phyloP scores from a whole-genome alignment of 2,797 vertebrate species.

The Sternarchorhynchus goeldii region DNA sequence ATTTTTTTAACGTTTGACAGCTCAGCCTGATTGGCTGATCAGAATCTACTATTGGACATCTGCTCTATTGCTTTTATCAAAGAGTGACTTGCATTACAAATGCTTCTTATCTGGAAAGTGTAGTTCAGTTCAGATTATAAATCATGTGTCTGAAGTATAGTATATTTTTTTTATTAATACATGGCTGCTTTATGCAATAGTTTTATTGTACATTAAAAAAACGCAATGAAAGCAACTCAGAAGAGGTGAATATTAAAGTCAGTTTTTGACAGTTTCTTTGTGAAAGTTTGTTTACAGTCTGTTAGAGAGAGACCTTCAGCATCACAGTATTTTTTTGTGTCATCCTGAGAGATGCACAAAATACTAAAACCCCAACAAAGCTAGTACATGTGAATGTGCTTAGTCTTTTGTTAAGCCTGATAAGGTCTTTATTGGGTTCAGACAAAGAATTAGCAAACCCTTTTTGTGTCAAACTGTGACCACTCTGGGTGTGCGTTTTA shows the following conservation, averaged over 20 bases:
- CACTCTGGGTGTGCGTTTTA: neutral
- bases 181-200: neutral
- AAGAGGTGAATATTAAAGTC: neutral
- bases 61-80: neutral
- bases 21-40: slow-evolving; percentile 4
- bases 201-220: neutral
- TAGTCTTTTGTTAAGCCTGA: no score
- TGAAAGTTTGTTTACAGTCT: no score
- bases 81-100: neutral
- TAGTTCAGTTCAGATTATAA: neutral
- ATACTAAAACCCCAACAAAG: no score
- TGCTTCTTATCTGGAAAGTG: neutral
- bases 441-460: no score
- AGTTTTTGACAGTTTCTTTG: neutral
- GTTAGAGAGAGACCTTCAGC: no score
- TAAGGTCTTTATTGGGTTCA: no score
- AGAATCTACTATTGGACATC: neutral
- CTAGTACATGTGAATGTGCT: no score
- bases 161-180: neutral
- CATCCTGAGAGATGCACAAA: no score
- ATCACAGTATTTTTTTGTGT: no score
- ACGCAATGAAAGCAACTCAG: neutral
- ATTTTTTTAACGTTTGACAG: neutral
- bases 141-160: neutral
- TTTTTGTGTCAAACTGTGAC: no score